phyloP scores from a whole-genome alignment of 2,113 vertebrate genomes.

The Plecturocebus donacophilus region DNA sequence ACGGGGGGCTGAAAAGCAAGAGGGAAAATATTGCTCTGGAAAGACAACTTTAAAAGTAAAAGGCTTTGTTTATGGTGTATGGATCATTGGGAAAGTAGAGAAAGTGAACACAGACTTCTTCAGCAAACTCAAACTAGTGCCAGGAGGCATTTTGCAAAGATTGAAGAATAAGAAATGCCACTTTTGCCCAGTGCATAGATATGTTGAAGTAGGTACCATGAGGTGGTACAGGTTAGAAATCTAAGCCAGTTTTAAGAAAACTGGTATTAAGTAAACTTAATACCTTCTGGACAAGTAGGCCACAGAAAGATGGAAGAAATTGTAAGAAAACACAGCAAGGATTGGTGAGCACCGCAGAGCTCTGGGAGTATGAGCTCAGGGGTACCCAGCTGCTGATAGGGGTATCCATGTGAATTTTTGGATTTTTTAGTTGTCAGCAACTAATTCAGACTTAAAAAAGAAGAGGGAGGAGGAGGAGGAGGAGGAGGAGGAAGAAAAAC shows the following conservation, averaged over 20 bases:
- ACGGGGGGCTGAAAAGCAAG: background rate
- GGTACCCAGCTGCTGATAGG: background rate
- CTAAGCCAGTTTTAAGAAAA: background rate
- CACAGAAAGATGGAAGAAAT: background rate
- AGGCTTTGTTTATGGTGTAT: background rate
- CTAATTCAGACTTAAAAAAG: background rate
- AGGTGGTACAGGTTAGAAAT: background rate
- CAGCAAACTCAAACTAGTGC: background rate
- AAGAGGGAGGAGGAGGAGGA: background rate
- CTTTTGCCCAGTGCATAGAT: background rate
- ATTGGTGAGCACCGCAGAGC: background rate
- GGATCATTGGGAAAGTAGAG: background rate
- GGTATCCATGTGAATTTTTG: background rate
- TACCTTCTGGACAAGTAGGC: background rate
- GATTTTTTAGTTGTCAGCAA: background rate
- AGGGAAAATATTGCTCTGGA: background rate
- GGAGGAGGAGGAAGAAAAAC: background rate
- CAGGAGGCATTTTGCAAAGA: background rate
- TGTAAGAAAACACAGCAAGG: background rate
- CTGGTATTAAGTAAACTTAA: background rate
- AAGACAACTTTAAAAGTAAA: background rate
- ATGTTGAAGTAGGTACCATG: background rate
- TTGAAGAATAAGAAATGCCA: background rate
- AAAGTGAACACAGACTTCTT: background rate
- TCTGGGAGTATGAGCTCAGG: background rate